These are phyloP conservation scores for Paedocypris sp. DNA, from an alignment of 2,113 vertebrate species.

Conservation along the genomic window DNA sequence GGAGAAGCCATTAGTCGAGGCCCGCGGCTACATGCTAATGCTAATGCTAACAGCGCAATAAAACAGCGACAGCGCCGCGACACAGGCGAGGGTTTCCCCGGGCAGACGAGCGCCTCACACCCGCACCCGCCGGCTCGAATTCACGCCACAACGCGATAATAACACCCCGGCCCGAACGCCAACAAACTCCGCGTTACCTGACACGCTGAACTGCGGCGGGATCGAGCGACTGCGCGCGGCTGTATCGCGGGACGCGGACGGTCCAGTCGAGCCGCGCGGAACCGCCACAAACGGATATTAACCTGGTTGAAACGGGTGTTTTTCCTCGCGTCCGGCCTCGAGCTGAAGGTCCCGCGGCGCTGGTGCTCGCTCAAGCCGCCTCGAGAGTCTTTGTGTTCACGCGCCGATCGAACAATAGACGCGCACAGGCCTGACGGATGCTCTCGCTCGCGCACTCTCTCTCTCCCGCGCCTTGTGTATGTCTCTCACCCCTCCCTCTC, in stretches of 20 bases:
- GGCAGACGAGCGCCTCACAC: too few species aligned
- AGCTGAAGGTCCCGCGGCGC: constrained; percentile 14
- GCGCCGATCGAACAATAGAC: constrained; percentile 17
- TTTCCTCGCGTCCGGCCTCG: constrained; percentile 2
- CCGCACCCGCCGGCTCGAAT: too few species aligned
- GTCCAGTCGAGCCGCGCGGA: neutral
- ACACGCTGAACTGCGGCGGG: constrained; percentile 1
- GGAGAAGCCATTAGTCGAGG: neutral
- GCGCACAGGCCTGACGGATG: constrained; percentile 1
- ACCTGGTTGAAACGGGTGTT: neutral
- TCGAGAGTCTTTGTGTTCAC: constrained; percentile 17
- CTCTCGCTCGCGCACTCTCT: neutral
- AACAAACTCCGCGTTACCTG: neutral
- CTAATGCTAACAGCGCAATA: constrained; percentile 7
- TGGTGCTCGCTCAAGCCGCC: constrained; percentile 10
- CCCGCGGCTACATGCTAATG: constrained; percentile 9
- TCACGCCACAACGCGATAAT: too few species aligned
- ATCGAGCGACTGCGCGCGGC: neutral
- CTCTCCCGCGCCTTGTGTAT: too few species aligned
- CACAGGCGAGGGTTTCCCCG: too few species aligned
- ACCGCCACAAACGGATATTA: neutral
- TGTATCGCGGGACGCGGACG: neutral
- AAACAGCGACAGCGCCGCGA: neutral
- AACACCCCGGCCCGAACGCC: too few species aligned
- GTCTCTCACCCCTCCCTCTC: neutral